A percentile compares a stretch with the other conserved stretches of the same genome.
These are phyloP conservation scores for Fulmarus glacialis DNA, from an alignment of 2,113 vertebrate genomes.

Conservation along the genomic window DNA sequence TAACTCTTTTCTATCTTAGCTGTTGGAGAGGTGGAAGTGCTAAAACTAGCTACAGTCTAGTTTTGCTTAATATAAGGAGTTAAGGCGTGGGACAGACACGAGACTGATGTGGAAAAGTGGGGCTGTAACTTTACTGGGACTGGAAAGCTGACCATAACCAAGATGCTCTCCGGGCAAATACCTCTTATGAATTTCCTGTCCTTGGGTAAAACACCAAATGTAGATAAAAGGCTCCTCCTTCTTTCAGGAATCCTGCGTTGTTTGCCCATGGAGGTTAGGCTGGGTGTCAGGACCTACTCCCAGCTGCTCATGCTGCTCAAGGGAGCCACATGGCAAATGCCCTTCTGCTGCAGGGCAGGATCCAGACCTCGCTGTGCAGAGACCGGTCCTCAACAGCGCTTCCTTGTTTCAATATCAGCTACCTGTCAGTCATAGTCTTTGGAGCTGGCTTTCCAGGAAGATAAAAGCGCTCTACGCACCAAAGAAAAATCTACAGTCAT, in stretches of 20 bases:
- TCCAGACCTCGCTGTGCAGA: neutral
- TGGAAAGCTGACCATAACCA: neutral
- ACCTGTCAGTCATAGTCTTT: neutral
- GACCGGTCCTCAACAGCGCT: fast-evolving
- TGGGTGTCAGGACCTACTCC: neutral
- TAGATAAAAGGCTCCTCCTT: neutral
- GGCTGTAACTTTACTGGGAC: neutral
- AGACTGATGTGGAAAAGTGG: neutral
- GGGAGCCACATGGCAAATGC: neutral
- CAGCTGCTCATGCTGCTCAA: fast-evolving
- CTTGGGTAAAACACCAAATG: neutral
- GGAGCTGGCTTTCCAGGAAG: slow-evolving; percentile 4
- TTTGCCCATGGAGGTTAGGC: neutral
- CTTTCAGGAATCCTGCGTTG: neutral
- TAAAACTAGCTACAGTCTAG: neutral
- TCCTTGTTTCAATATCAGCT: neutral
- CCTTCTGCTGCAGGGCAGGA: neutral
- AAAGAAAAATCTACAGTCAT: neutral
- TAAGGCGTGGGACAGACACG: neutral
- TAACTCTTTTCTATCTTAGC: neutral
- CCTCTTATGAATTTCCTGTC: neutral
- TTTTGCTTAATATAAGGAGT: neutral
- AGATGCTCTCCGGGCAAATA: neutral
- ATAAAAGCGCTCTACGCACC: neutral
- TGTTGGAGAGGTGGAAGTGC: neutral